phyloP scores from a whole-genome alignment of 1,140 invertebrate species.

The Drosophila albomicans region DNA sequence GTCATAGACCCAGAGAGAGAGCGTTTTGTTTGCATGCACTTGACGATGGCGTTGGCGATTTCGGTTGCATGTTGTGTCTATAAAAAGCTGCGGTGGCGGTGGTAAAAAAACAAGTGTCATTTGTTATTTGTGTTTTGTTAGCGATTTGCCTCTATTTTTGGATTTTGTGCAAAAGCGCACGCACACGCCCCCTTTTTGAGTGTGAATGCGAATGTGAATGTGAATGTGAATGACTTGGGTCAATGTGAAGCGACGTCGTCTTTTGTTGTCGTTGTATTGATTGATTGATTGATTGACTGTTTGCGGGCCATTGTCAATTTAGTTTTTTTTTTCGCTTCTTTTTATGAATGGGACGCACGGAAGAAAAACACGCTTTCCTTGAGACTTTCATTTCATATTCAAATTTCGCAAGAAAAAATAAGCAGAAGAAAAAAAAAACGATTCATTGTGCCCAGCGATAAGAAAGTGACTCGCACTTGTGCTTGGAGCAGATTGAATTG shows the following conservation, averaged over 20 bases:
- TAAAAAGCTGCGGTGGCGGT: no score
- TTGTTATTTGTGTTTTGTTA: constrained; percentile 44
- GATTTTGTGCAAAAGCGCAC: constrained; percentile 39
- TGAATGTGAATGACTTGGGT: constrained; percentile 47
- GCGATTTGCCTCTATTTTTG: constrained; percentile 46
- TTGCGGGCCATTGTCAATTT: constrained; percentile 33
- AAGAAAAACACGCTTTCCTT: constrained; percentile 45
- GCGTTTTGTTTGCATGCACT: constrained; percentile 42
- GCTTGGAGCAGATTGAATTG: neutral
- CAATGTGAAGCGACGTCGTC: constrained; percentile 33
- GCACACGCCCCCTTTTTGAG: constrained; percentile 45
- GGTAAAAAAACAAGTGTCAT: constrained; percentile 50
- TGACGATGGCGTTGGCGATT: constrained; percentile 10
- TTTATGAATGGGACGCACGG: constrained; percentile 59
- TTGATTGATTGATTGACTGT: constrained; percentile 31
- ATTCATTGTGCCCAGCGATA: constrained; percentile 34
- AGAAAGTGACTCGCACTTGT: neutral
- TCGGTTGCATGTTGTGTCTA: constrained; percentile 37
- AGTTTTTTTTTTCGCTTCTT: no score
- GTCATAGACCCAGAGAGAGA: constrained; percentile 21
- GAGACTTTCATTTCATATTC: constrained; percentile 43
- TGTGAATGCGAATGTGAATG: constrained; percentile 53
- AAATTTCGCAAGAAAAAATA: constrained; percentile 2
- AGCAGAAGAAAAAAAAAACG: neutral
- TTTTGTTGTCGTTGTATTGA: constrained; percentile 37